These are phyloP conservation scores for Galeruca laticollis DNA, from an alignment of 2,888 invertebrate species.

Conservation along the genomic window DNA sequence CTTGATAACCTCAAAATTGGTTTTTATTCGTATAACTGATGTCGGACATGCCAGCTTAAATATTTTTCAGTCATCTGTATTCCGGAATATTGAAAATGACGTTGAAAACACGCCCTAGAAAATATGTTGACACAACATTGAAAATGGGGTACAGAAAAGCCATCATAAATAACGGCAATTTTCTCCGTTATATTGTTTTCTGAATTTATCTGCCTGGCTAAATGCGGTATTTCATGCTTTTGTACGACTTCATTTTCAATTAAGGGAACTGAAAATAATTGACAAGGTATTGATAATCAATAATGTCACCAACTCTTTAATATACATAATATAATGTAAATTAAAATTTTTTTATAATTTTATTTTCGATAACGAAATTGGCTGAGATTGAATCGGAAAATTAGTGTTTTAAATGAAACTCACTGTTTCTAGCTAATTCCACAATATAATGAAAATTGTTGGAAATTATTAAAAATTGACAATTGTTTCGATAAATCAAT, in stretches of 20 bases:
- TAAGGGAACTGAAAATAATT: constrained; percentile 11
- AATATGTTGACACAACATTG: constrained; percentile 15
- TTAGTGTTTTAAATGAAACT: too few species aligned
- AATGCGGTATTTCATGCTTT: not conserved
- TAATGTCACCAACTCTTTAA: not conserved
- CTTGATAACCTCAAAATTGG: not conserved
- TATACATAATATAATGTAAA: not conserved
- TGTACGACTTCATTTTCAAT: constrained; percentile 11
- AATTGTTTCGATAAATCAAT: too few species aligned
- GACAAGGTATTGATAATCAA: not conserved
- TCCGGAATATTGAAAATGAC: constrained; percentile 4
- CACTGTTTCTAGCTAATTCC: too few species aligned
- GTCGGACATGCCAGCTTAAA: not conserved
- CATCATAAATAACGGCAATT: constrained; percentile 15
- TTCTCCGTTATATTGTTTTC: constrained; percentile 9
- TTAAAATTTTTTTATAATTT: not conserved
- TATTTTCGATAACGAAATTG: too few species aligned
- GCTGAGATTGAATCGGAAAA: too few species aligned
- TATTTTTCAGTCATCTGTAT: not conserved
- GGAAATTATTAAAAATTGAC: too few species aligned
- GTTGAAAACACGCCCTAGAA: not conserved
- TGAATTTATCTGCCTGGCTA: constrained; percentile 8
- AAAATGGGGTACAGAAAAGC: constrained; percentile 6
- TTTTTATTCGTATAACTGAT: not conserved
- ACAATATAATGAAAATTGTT: too few species aligned